These are phyloP conservation scores for Bombus superbus DNA, from an alignment of 1,140 invertebrate genomes.

Conservation along the genomic window DNA sequence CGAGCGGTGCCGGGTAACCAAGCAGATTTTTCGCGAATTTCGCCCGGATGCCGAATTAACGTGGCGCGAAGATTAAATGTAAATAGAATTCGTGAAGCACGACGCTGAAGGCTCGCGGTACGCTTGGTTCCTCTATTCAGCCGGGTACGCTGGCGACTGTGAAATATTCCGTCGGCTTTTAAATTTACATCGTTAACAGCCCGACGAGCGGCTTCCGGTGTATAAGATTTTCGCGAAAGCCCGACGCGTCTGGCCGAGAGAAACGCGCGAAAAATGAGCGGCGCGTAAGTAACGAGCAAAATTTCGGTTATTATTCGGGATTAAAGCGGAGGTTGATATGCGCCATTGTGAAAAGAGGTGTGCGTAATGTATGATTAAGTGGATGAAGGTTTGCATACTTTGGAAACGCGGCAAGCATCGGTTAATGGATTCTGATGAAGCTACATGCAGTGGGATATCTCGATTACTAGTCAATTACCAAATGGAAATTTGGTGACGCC, in stretches of 20 bases:
- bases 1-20: conserved; percentile 46
- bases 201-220: conserved; percentile 37
- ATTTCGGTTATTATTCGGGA: conserved; percentile 19
- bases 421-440: no score
- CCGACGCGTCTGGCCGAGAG: background rate
- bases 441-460: no score
- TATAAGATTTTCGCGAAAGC: conserved; percentile 28
- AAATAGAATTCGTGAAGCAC: conserved; percentile 61
- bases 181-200: conserved; percentile 52
- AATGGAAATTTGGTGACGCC: no score
- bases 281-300: conserved; percentile 29
- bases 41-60: conserved; percentile 59
- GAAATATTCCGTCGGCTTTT: conserved; percentile 44
- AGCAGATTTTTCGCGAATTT: conserved; percentile 63
- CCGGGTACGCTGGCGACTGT: background rate
- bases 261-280: conserved; percentile 33
- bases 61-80: conserved; percentile 62
- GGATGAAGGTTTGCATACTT: conserved; percentile 3
- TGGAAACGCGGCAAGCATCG: no score
- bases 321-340: background rate
- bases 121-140: background rate
- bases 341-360: background rate
- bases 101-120: background rate
- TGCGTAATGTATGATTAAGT: background rate
- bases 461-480: no score